These are phyloP conservation scores for Disparrhopalites patrizii DNA, from an alignment of 2,888 invertebrate species.

Conservation along the genomic window DNA sequence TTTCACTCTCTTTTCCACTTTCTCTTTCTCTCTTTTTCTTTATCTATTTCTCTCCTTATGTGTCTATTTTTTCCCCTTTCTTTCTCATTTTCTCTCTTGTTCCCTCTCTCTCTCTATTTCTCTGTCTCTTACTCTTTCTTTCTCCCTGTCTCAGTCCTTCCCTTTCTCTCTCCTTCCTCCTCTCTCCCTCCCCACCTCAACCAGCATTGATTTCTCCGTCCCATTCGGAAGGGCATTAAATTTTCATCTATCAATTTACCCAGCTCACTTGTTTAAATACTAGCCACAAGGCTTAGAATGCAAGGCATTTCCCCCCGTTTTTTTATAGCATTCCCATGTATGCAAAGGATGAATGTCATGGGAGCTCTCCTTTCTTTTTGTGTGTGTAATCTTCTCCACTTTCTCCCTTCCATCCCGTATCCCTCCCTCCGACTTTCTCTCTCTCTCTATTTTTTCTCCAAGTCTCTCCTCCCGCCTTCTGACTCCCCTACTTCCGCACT, in stretches of 20 bases:
- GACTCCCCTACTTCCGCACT: too few relatives aligned
- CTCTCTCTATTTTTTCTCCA: background rate
- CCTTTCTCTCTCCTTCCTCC: background rate
- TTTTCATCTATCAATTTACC: slow-evolving; percentile 20
- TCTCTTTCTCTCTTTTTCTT: too few relatives aligned
- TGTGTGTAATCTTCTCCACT: background rate
- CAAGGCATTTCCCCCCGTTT: background rate
- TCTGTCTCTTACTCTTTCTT: too few relatives aligned
- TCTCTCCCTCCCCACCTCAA: too few relatives aligned
- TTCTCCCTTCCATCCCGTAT: background rate
- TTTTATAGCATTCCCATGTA: background rate
- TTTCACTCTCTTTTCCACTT: background rate
- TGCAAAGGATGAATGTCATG: background rate
- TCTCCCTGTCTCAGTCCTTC: background rate
- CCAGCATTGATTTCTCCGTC: slow-evolving; percentile 10
- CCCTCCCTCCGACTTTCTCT: background rate
- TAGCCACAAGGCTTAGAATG: background rate
- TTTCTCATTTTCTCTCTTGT: too few relatives aligned
- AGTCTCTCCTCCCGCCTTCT: too few relatives aligned
- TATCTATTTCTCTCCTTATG: too few relatives aligned
- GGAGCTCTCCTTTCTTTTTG: slow-evolving; percentile 5
- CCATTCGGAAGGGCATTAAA: slow-evolving; percentile 11
- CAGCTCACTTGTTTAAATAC: slow-evolving; percentile 15
- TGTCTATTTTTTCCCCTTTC: too few relatives aligned
- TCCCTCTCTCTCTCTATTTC: too few relatives aligned